Percentiles rank a stretch among this genome's conserved stretches.
These are phyloP conservation scores for Catocala sponsa DNA, from an alignment of 2,888 invertebrate species.

Conservation along the genomic window DNA sequence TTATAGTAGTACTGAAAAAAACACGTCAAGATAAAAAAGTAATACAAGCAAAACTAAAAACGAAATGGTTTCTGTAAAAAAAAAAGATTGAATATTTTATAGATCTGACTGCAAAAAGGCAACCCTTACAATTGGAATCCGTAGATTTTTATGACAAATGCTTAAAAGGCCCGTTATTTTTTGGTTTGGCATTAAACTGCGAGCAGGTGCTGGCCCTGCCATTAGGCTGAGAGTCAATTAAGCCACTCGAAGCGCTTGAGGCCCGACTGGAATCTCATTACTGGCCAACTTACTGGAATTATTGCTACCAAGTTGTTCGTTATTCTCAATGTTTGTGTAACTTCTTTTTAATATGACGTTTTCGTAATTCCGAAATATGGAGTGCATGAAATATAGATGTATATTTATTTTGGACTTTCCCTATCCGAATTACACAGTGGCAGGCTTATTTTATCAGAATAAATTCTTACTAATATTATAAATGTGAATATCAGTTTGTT, in stretches of 20 bases:
- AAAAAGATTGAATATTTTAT: too few relatives aligned
- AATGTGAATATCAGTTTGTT: too few relatives aligned
- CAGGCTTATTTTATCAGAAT: too few relatives aligned
- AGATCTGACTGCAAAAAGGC: not conserved
- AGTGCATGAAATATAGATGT: not conserved
- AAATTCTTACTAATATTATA: too few relatives aligned
- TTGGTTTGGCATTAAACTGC: constrained; percentile 41
- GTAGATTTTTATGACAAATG: constrained; percentile 37
- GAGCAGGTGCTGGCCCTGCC: constrained; percentile 51
- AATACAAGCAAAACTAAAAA: too few relatives aligned
- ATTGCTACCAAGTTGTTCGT: constrained; percentile 42
- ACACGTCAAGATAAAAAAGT: too few relatives aligned
- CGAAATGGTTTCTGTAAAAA: too few relatives aligned
- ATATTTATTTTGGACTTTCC: too few relatives aligned
- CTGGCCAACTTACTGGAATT: constrained; percentile 34
- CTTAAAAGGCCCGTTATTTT: constrained; percentile 30
- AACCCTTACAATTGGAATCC: constrained; percentile 10
- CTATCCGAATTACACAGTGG: too few relatives aligned
- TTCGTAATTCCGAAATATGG: not conserved
- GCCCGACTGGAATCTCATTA: constrained; percentile 52
- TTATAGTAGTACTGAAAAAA: too few relatives aligned
- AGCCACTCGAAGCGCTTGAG: constrained; percentile 46
- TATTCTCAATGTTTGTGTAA: constrained; percentile 25
- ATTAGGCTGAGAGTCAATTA: constrained; percentile 58
- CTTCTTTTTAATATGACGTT: not conserved